phyloP scores from a whole-genome alignment of 2,888 invertebrate species.

The Philereme vetulata region DNA sequence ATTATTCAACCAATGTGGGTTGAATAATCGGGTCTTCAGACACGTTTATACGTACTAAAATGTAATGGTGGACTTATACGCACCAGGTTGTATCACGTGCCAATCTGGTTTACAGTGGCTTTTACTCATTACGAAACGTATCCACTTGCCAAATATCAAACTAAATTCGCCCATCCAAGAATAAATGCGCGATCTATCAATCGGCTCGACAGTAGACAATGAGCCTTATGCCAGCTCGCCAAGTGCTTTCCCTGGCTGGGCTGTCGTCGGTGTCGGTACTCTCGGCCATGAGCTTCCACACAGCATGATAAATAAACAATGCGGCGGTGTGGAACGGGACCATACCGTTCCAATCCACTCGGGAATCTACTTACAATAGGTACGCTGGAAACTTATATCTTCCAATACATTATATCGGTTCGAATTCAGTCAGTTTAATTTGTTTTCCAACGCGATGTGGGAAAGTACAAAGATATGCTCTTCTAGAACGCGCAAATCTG shows the following conservation, averaged over 20 bases:
- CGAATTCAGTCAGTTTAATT: constrained; percentile 14
- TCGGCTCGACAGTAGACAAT: constrained; percentile 55
- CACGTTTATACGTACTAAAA: too few species aligned
- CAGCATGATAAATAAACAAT: constrained; percentile 41
- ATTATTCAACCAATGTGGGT: too few species aligned
- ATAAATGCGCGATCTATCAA: constrained; percentile 64
- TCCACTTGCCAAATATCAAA: constrained; percentile 49
- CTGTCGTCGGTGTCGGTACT: constrained; percentile 46
- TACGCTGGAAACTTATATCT: neutral
- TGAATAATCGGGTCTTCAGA: too few species aligned
- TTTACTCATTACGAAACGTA: constrained; percentile 34
- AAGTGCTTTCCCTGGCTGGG: constrained; percentile 54
- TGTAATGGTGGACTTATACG: too few species aligned
- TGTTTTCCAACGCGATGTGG: constrained; percentile 21
- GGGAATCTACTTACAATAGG: constrained; percentile 33
- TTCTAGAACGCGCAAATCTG: constrained; percentile 14
- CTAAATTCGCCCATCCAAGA: constrained; percentile 47
- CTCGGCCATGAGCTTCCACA: constrained; percentile 40
- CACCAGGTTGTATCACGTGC: constrained; percentile 6
- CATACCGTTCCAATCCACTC: constrained; percentile 36
- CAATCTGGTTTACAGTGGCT: constrained; percentile 24
- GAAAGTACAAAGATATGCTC: constrained; percentile 23
- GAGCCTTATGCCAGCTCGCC: constrained; percentile 47
- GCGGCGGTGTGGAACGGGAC: constrained; percentile 10
- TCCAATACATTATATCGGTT: constrained; percentile 22